Evolutionary conservation across 2,113 vertebrate genomes (phyloP).

Genomic region (Craseonycteris thonglongyai): DNA sequence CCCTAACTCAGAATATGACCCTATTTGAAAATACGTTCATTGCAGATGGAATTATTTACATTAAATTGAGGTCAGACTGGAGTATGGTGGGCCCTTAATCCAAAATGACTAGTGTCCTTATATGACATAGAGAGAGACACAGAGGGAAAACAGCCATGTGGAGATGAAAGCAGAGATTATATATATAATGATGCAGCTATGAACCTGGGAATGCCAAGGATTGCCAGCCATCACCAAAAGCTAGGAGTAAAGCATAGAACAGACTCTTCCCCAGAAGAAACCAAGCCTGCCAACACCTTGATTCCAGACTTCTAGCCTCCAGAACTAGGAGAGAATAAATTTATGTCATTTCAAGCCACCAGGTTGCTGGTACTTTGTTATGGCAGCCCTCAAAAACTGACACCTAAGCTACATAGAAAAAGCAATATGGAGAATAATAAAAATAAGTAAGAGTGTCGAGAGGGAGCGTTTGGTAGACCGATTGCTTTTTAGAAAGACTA

Average conservation of each 20-base stretch:
- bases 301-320: not conserved
- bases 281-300: not conserved
- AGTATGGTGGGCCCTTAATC: not conserved
- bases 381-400: not conserved
- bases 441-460: not conserved
- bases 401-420: not conserved
- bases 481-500: not conserved
- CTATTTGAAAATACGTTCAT: not conserved
- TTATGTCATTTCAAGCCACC: not conserved
- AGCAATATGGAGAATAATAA: not conserved
- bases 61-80: not conserved
- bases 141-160: not conserved
- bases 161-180: not conserved
- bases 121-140: not conserved
- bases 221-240: not conserved
- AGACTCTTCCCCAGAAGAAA: not conserved
- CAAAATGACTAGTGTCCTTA: not conserved
- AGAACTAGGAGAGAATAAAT: not conserved
- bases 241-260: not conserved
- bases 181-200: not conserved
- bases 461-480: not conserved
- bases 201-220: not conserved
- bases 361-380: not conserved
- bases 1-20: not conserved
- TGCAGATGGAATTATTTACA: not conserved